These are phyloP conservation scores for Polydrusus cervinus DNA, from an alignment of 2,888 invertebrate species.

Conservation along the genomic window DNA sequence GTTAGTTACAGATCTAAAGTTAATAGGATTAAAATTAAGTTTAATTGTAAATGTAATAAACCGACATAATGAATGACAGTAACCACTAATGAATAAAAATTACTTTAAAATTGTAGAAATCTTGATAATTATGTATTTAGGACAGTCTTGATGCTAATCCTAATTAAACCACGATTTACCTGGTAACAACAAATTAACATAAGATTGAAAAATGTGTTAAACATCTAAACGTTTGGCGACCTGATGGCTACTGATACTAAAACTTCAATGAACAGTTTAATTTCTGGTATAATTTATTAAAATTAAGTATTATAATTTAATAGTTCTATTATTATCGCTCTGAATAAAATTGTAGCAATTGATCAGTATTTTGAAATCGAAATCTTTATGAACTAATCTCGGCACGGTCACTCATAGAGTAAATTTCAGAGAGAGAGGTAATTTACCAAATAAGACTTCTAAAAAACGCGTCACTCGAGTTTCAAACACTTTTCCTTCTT, in stretches of 20 bases:
- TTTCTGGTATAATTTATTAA: too few relatives aligned
- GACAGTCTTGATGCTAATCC: conserved; percentile 20
- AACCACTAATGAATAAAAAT: conserved; percentile 27
- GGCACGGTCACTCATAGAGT: too few relatives aligned
- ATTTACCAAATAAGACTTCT: too few relatives aligned
- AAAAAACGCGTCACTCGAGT: too few relatives aligned
- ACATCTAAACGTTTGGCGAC: background rate
- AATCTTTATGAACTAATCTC: too few relatives aligned
- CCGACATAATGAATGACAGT: conserved; percentile 17
- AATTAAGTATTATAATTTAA: too few relatives aligned
- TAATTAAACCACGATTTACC: conserved; percentile 14
- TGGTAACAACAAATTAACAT: conserved; percentile 19
- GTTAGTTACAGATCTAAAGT: conserved; percentile 30
- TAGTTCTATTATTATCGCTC: too few relatives aligned
- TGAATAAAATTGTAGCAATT: too few relatives aligned
- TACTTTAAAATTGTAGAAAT: conserved; percentile 27
- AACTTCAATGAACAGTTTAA: background rate
- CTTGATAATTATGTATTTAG: conserved; percentile 35
- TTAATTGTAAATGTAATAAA: conserved; percentile 26
- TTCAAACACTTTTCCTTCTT: too few relatives aligned
- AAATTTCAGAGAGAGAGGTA: too few relatives aligned
- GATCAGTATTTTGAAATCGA: too few relatives aligned
- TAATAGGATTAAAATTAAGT: conserved; percentile 30
- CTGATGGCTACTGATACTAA: background rate
- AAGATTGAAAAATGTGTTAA: background rate